Evolutionary conservation across 2,797 vertebrate species (phyloP).

Genomic region (Atherinosoma microstoma): DNA sequence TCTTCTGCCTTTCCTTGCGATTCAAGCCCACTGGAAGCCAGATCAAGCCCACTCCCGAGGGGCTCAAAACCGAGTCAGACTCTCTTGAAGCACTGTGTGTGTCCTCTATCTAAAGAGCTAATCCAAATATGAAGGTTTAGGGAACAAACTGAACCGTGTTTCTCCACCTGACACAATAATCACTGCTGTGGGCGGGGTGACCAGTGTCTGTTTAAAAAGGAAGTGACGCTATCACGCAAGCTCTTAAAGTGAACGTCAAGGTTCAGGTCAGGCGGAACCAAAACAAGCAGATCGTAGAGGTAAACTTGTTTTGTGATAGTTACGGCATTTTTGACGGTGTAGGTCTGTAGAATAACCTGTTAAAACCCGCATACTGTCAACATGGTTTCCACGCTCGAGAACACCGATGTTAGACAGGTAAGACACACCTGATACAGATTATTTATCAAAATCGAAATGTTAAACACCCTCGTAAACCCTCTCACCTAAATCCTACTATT

Average conservation of each 20-base stretch:
- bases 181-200: constrained; percentile 55
- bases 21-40: constrained; percentile 7
- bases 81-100: neutral
- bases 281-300: constrained; percentile 3
- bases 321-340: neutral
- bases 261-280: constrained; percentile 21
- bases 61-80: neutral
- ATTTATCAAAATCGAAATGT: neutral
- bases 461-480: neutral
- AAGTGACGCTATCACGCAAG: constrained; percentile 58
- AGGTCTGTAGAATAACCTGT: neutral
- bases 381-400: constrained; percentile 65
- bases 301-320: neutral
- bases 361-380: neutral
- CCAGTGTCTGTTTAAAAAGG: constrained; percentile 20
- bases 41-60: constrained; percentile 10
- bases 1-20: neutral
- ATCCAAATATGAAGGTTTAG: neutral
- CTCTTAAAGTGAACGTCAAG: constrained; percentile 25
- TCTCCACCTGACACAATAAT: constrained; percentile 40
- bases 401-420: constrained; percentile 66
- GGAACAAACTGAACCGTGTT: neutral
- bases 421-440: neutral
- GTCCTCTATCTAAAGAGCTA: neutral
- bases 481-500: too few species aligned